Evolutionary conservation across 2,113 vertebrate species (phyloP).

Genomic region (Prunella fulvescens): DNA sequence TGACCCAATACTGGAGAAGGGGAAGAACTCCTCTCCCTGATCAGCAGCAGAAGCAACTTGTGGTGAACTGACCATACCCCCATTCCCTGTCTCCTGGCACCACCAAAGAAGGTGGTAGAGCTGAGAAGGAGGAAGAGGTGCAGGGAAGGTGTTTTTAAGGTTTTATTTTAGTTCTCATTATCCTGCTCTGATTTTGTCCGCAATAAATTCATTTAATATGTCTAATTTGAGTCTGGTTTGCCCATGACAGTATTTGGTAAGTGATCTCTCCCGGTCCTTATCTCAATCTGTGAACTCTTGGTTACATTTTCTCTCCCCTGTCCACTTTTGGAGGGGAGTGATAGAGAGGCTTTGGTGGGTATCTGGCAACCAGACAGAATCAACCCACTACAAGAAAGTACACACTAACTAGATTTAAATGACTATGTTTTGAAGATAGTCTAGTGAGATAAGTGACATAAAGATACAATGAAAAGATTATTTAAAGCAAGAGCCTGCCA

Average conservation of each 20-base stretch:
- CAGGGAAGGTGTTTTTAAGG: not conserved
- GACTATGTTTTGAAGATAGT: not conserved
- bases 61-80: not conserved
- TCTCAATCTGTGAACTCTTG: not conserved
- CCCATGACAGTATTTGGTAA: fast-evolving
- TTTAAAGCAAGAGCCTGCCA: not conserved
- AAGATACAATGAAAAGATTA: not conserved
- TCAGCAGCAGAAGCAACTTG: not conserved
- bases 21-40: not conserved
- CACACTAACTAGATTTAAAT: not conserved
- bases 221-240: not conserved
- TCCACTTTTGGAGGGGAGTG: not conserved
- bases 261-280: fast-evolving
- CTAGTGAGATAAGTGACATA: not conserved
- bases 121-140: not conserved
- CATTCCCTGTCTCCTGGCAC: not conserved
- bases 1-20: not conserved
- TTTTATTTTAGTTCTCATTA: not conserved
- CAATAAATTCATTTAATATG: not conserved
- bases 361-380: not conserved
- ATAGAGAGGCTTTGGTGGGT: not conserved
- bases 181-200: not conserved
- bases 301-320: not conserved
- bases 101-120: fast-evolving
- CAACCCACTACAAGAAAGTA: not conserved